Evolutionary conservation across 2,888 invertebrate species (phyloP), one percentile per base, ranked within the genome.

Genomic region (Plagiodera versicolora): DNA sequence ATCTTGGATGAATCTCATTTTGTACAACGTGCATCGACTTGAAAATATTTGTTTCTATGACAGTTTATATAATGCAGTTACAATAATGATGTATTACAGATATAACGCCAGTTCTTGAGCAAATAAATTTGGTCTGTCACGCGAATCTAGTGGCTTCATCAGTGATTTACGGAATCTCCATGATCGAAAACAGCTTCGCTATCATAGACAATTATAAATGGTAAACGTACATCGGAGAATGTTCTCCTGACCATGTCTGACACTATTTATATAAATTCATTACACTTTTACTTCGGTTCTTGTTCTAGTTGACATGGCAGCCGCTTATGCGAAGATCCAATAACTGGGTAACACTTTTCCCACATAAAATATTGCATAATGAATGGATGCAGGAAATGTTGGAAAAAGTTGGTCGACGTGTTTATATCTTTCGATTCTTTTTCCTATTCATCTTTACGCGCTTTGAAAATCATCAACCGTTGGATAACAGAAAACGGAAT

Each of bases 301-400:
- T 39, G 39, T 39, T 39, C 39, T n/a, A 14, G 39, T 39, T 14
- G 39, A 39, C 39, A 39, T 14, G 39, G 14, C n/a, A 14, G 10
- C 14, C 14, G 39, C 39, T 39, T 39, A 39, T 39, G 39, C 39
- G 39, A 39, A 14, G 39, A 39, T 39, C 39, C 14, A 39, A 39
- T 39, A 39, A 39, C 39, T 39, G 4, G 39, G 39, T 14, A n/a
- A 39, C 39, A 39, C 39, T 39, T 39, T 39, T 39, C 39, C 14
- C 39, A 39, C 39, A 39, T 39, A 39, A 39, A 39, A n/a, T 39
- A 39, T 39, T 39, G 39, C 39, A 39, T 39, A 39, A 39, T 39
- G 14, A 3, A 39, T 39, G 39, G 39, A 39, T 39, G 39, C 39
- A n/a, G 39, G 39, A 39, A 39, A 39, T 39, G 39, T 39, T 39